A percentile compares a stretch with the other conserved stretches of the same genome.
Evolutionary conservation across 2,113 vertebrate species (phyloP).

Genomic region (Clarias magur): DNA sequence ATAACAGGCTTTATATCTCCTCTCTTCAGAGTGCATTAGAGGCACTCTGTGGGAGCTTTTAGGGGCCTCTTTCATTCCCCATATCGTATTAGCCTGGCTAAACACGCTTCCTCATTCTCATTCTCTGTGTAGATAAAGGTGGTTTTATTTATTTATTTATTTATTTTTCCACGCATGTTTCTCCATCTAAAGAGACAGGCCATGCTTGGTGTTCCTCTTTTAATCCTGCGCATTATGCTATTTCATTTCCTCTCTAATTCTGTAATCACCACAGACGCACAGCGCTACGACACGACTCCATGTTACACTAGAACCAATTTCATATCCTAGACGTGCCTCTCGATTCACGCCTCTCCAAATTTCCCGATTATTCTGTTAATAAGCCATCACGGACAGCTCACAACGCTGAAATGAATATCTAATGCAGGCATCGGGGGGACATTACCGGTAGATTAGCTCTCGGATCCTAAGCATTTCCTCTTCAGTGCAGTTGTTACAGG

Average conservation of each 20-base stretch:
- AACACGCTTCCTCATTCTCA: conserved; percentile 50
- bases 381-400: conserved; percentile 41
- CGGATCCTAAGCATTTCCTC: conserved; percentile 6
- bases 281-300: conserved; percentile 40
- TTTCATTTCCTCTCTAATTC: conserved; percentile 67
- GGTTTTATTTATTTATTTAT: conserved; percentile 39
- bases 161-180: conserved; percentile 47
- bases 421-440: conserved; percentile 8
- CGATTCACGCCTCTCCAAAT: conserved; percentile 31
- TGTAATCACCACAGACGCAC: conserved; percentile 56
- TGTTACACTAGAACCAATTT: conserved; percentile 53
- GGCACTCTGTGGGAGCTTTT: conserved; percentile 47
- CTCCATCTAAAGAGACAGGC: conserved; percentile 47
- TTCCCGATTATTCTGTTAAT: conserved; percentile 44
- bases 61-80: conserved; percentile 43
- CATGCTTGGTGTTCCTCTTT: conserved; percentile 51
- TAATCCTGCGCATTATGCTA: conserved; percentile 61
- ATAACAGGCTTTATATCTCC: conserved; percentile 28
- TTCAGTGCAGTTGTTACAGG: background rate
- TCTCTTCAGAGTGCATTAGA: conserved; percentile 53
- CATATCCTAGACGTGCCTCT: conserved; percentile 39
- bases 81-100: conserved; percentile 32
- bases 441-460: conserved; percentile 34
- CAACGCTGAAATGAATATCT: conserved; percentile 34
- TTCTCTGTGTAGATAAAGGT: conserved; percentile 45